Percentiles rank a stretch among this genome's conserved stretches.
These are phyloP conservation scores for Leptinotarsa peninsularis DNA, from an alignment of 2,888 invertebrate species.

Conservation along the genomic window DNA sequence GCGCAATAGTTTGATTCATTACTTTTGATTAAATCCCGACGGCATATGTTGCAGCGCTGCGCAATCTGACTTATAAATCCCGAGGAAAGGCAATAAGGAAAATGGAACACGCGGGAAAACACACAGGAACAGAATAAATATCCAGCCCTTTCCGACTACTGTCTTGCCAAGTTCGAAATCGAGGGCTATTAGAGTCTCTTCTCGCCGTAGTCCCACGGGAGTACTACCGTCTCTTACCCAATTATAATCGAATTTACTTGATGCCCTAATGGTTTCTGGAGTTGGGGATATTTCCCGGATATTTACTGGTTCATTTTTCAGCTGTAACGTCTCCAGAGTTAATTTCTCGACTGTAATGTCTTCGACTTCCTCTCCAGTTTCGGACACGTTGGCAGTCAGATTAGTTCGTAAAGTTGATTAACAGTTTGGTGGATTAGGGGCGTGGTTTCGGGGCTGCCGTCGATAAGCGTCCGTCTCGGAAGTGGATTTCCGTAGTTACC, in stretches of 20 bases:
- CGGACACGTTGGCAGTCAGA: not conserved
- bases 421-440: not conserved
- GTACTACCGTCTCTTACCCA: not conserved
- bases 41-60: constrained; percentile 21
- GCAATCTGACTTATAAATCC: constrained; percentile 7
- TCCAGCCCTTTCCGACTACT: constrained; percentile 6
- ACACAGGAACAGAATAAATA: constrained; percentile 19
- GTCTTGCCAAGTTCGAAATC: constrained; percentile 6
- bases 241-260: constrained; percentile 17
- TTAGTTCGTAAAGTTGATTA: not conserved
- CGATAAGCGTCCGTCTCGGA: not conserved
- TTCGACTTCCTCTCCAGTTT: not conserved
- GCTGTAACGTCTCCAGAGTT: constrained; percentile 2
- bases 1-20: constrained; percentile 36
- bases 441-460: not conserved
- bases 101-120: constrained; percentile 14
- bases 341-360: not conserved
- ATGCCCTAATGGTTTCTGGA: constrained; percentile 16
- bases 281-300: constrained; percentile 15
- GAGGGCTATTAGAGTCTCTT: constrained; percentile 13
- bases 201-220: not conserved
- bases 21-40: constrained; percentile 29
- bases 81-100: constrained; percentile 15
- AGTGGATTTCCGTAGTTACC: constrained; percentile 1
- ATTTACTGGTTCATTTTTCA: constrained; percentile 18